A percentile compares a stretch with the other conserved stretches of the same genome.
Conservation (phyloP, 2,888 invertebrate species). For the Drosophila algonquin region DNA sequence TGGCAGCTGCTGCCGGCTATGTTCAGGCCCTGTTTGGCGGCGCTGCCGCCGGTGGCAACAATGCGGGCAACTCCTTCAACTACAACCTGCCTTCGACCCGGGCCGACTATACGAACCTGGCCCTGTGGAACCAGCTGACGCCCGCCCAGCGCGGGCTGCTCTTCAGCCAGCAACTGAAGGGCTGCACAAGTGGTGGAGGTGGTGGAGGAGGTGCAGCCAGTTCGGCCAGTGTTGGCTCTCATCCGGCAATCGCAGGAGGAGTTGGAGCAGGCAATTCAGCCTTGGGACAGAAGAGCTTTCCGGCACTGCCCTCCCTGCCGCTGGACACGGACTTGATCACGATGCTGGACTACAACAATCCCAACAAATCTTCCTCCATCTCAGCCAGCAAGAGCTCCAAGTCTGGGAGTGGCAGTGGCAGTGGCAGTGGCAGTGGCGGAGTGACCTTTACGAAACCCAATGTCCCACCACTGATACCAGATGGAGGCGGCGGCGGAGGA, state of each 20-base stretch:
- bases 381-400: constrained; percentile 22
- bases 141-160: constrained; percentile 75
- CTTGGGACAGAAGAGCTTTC: constrained; percentile 52
- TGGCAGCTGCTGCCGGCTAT: constrained; percentile 62
- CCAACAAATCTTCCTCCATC: constrained; percentile 55
- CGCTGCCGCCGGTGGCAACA: not conserved
- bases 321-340: constrained; percentile 80
- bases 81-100: constrained; percentile 75
- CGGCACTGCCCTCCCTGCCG: constrained; percentile 75
- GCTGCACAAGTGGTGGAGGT: constrained; percentile 14
- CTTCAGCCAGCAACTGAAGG: constrained; percentile 79
- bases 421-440: constrained; percentile 10
- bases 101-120: constrained; percentile 80
- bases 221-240: constrained; percentile 3
- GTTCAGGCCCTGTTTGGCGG: constrained; percentile 58
- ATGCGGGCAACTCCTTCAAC: constrained; percentile 61
- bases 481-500: constrained; percentile 25
- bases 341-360: constrained; percentile 81
- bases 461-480: constrained; percentile 63
- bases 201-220: not conserved
- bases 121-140: constrained; percentile 82
- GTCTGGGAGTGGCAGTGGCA: not conserved
- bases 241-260: not conserved
- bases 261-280: constrained; percentile 5
- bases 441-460: constrained; percentile 67